Conservation (phyloP, 2,797 vertebrate species). For the Periparus ater region DNA sequence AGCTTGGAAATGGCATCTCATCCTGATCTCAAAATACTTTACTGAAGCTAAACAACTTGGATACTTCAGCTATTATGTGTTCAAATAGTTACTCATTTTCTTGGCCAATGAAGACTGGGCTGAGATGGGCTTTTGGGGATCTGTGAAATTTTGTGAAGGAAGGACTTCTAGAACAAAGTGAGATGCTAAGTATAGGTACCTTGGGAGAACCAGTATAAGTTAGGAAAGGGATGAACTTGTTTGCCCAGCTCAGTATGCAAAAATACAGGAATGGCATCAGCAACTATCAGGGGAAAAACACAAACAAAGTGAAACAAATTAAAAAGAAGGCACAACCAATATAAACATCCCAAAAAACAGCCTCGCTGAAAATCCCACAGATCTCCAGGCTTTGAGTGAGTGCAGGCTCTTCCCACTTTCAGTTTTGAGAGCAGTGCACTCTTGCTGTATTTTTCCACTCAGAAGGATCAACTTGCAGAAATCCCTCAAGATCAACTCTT, state of each 20-base stretch:
- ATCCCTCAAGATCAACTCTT: not conserved
- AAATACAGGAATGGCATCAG: not conserved
- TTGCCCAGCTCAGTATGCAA: not conserved
- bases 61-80: not conserved
- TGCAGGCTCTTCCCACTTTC: not conserved
- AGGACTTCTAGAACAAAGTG: not conserved
- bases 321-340: rapidly evolving
- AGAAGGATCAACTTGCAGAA: not conserved
- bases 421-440: not conserved
- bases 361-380: rapidly evolving
- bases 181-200: not conserved
- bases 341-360: not conserved
- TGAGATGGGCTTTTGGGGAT: not conserved
- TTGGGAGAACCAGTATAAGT: not conserved
- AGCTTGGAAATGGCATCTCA: not conserved
- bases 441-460: not conserved
- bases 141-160: not conserved
- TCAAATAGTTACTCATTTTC: not conserved
- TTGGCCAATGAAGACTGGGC: not conserved
- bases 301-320: not conserved
- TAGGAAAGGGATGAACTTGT: not conserved
- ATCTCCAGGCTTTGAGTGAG: not conserved
- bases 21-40: not conserved
- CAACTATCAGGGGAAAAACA: not conserved
- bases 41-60: not conserved